phyloP scores from a whole-genome alignment of 1,140 invertebrate genomes.

The Drosophila lacertosa region DNA sequence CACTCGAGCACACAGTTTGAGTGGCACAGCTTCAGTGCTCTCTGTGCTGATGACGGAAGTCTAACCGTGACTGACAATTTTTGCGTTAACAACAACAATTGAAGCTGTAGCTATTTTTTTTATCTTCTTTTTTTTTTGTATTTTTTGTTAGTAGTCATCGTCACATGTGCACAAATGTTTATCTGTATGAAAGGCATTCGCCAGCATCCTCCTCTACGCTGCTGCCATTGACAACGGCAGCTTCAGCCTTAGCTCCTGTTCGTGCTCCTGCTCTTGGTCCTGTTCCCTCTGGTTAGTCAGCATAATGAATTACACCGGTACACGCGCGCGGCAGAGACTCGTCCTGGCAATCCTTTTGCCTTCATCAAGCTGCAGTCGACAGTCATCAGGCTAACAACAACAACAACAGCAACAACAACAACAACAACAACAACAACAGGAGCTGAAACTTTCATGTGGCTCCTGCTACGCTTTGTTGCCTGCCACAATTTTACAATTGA shows the following conservation, averaged over 20 bases:
- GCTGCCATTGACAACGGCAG: slow-evolving; percentile 33
- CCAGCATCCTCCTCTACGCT: neutral
- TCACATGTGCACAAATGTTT: slow-evolving; percentile 68
- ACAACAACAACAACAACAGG: slow-evolving; percentile 8
- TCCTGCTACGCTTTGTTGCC: slow-evolving; percentile 58
- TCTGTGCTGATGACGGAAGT: slow-evolving; percentile 61
- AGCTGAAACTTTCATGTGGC: slow-evolving; percentile 26
- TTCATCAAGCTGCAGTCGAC: slow-evolving; percentile 52
- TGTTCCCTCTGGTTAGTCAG: slow-evolving; percentile 35
- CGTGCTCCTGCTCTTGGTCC: neutral
- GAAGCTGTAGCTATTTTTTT: slow-evolving; percentile 17
- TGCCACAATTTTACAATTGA: slow-evolving; percentile 78
- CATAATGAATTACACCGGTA: slow-evolving; percentile 71
- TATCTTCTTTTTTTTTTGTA: neutral
- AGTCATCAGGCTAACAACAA: slow-evolving; percentile 43
- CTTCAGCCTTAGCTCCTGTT: neutral
- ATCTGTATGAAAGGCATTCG: neutral
- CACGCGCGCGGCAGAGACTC: slow-evolving; percentile 36
- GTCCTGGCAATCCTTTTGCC: slow-evolving; percentile 54
- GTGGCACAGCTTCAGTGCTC: slow-evolving; percentile 29
- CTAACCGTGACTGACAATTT: slow-evolving; percentile 74
- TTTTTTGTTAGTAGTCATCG: slow-evolving; percentile 27
- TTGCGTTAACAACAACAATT: slow-evolving; percentile 62
- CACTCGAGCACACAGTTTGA: neutral
- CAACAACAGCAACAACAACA: slow-evolving; percentile 9